Conservation (phyloP, 2,888 invertebrate genomes). For the Cosmia trapezina region DNA sequence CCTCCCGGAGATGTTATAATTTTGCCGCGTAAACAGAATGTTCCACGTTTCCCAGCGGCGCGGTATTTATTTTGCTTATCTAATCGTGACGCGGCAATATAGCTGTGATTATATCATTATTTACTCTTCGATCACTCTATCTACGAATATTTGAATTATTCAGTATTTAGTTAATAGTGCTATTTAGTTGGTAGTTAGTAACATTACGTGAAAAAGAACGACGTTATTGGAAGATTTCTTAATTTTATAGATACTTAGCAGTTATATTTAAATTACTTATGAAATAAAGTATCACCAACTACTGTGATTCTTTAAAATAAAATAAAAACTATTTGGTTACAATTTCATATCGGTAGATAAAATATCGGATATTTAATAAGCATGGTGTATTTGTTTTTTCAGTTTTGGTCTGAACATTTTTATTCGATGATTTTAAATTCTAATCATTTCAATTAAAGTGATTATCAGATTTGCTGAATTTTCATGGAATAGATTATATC, state of each 20-base stretch:
- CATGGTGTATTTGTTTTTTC: background rate
- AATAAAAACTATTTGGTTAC: background rate
- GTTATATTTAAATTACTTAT: background rate
- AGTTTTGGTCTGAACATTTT: background rate
- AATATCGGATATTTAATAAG: background rate
- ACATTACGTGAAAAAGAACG: background rate
- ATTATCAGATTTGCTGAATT: background rate
- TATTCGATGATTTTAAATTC: background rate
- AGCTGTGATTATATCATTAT: conserved; percentile 58
- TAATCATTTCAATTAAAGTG: background rate
- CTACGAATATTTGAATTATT: conserved; percentile 52
- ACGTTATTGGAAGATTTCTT: background rate
- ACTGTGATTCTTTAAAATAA: background rate
- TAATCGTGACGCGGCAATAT: conserved; percentile 54
- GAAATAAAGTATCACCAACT: background rate
- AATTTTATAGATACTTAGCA: background rate
- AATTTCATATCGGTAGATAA: background rate
- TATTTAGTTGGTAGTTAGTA: background rate
- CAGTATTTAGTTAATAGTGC: conserved; percentile 18
- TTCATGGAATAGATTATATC: background rate
- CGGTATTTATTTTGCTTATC: conserved; percentile 57
- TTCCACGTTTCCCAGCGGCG: conserved; percentile 13
- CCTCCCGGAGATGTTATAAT: conserved; percentile 25
- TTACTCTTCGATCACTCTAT: conserved; percentile 47
- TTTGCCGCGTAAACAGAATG: conserved; percentile 45